A percentile compares a stretch with the other conserved stretches of the same genome.
Conservation (phyloP, 2,797 vertebrate species). For the Pelochelys cantorii region DNA sequence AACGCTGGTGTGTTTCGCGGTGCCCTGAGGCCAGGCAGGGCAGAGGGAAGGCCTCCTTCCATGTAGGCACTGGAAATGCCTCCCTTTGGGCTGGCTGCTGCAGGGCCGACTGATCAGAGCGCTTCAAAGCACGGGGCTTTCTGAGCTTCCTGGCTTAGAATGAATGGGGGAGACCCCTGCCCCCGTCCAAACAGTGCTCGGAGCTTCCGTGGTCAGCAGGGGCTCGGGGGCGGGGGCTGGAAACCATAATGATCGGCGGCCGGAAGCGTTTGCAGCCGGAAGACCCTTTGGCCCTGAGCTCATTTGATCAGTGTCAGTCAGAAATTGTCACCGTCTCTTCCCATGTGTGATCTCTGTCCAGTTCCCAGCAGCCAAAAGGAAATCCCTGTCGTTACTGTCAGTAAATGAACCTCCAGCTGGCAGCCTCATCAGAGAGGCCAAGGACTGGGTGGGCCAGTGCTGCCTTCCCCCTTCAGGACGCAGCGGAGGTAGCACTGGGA, state of each 20-base stretch:
- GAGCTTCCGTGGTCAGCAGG: background rate
- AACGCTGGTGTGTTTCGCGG: background rate
- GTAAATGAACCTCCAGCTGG: background rate
- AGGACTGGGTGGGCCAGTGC: background rate
- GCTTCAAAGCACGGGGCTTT: background rate
- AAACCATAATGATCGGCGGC: fast-evolving
- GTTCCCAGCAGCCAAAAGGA: fast-evolving
- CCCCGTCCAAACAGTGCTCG: background rate
- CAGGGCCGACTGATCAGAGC: fast-evolving
- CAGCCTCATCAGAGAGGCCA: background rate
- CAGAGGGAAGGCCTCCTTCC: no score
- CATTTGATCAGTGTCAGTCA: fast-evolving
- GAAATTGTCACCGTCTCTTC: background rate
- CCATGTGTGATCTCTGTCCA: background rate
- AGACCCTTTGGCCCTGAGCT: background rate
- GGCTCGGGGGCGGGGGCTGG: background rate
- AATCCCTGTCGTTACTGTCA: background rate
- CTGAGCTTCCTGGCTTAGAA: background rate
- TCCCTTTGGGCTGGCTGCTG: fast-evolving
- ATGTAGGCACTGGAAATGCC: background rate
- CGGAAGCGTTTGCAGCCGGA: background rate
- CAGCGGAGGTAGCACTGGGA: background rate
- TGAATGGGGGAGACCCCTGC: background rate
- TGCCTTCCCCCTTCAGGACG: background rate
- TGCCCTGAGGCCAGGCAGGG: no score